These are phyloP conservation scores for Dicycla oo DNA, from an alignment of 2,888 invertebrate genomes.

Conservation along the genomic window DNA sequence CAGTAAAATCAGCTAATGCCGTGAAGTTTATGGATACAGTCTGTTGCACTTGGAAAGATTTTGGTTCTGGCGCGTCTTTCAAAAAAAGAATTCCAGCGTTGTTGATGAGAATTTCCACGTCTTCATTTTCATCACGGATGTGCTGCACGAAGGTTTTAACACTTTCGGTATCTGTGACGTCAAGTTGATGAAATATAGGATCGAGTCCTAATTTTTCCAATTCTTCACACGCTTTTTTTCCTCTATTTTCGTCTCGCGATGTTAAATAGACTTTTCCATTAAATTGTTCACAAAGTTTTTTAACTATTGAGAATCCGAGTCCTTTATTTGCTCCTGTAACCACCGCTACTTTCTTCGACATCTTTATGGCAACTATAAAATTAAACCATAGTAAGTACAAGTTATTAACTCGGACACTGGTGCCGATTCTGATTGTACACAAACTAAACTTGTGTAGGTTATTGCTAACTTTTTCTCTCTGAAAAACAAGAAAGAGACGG, in stretches of 20 bases:
- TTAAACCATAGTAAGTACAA: neutral
- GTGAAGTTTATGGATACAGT: conserved; percentile 82
- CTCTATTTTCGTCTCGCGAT: conserved; percentile 90
- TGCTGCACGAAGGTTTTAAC: conserved; percentile 89
- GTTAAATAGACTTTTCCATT: conserved; percentile 93
- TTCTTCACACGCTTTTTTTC: conserved; percentile 89
- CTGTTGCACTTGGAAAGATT: conserved; percentile 76
- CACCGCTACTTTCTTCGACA: conserved; percentile 79
- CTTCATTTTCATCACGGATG: conserved; percentile 89
- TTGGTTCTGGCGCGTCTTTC: conserved; percentile 80
- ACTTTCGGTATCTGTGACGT: conserved; percentile 91
- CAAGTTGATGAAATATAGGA: conserved; percentile 92
- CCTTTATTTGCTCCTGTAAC: conserved; percentile 95
- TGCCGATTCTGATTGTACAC: no score
- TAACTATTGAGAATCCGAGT: conserved; percentile 92
- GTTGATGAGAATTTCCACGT: conserved; percentile 93
- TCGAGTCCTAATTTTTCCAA: conserved; percentile 87
- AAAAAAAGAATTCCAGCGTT: conserved; percentile 92
- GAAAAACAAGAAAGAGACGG: no score
- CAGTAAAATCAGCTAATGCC: conserved; percentile 84
- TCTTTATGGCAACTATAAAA: conserved; percentile 48
- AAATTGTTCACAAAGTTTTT: conserved; percentile 91
- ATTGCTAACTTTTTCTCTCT: no score
- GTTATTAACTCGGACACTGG: conserved; percentile 26
- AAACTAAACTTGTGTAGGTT: no score